A percentile compares a stretch with the other conserved stretches of the same genome.
Evolutionary conservation across 2,113 vertebrate species (phyloP).

Genomic region (Pomatorhinus ruficollis): DNA sequence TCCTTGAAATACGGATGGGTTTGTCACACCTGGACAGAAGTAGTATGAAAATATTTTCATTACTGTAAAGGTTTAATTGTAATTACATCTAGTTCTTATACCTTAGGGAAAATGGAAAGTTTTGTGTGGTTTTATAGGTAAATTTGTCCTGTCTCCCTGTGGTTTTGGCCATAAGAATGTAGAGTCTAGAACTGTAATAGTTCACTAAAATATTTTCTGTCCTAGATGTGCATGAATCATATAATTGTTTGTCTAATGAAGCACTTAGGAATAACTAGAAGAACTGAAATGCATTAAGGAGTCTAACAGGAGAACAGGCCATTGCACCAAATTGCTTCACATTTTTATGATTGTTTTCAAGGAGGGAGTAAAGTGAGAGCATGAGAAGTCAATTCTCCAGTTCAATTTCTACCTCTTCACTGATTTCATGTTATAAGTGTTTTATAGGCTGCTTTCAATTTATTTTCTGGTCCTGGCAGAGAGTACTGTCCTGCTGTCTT

Average conservation of each 20-base stretch:
- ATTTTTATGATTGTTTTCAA: slow-evolving; percentile 46
- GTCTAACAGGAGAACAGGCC: background rate
- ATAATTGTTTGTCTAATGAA: slow-evolving; percentile 47
- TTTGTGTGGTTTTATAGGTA: background rate
- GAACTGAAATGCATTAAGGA: slow-evolving; percentile 21
- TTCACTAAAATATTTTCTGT: slow-evolving; percentile 42
- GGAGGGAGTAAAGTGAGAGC: slow-evolving; percentile 15
- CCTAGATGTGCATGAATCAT: slow-evolving; percentile 13
- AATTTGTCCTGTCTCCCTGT: slow-evolving; percentile 18
- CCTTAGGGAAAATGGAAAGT: background rate
- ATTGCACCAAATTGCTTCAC: background rate
- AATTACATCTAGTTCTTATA: background rate
- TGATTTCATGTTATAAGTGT: background rate
- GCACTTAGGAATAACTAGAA: slow-evolving; percentile 25
- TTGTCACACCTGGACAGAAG: background rate
- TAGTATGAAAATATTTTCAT: background rate
- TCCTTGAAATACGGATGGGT: background rate
- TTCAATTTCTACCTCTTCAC: slow-evolving; percentile 35
- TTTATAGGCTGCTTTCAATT: background rate
- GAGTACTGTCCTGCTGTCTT: background rate
- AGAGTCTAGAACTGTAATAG: background rate
- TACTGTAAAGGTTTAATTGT: background rate
- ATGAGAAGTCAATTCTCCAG: slow-evolving; percentile 14
- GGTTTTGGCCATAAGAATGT: slow-evolving; percentile 32
- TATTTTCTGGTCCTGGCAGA: background rate